Percentiles rank a stretch among this genome's conserved stretches.
Evolutionary conservation across 2,888 invertebrate genomes (phyloP).

Genomic region (Nomada hirtipes): DNA sequence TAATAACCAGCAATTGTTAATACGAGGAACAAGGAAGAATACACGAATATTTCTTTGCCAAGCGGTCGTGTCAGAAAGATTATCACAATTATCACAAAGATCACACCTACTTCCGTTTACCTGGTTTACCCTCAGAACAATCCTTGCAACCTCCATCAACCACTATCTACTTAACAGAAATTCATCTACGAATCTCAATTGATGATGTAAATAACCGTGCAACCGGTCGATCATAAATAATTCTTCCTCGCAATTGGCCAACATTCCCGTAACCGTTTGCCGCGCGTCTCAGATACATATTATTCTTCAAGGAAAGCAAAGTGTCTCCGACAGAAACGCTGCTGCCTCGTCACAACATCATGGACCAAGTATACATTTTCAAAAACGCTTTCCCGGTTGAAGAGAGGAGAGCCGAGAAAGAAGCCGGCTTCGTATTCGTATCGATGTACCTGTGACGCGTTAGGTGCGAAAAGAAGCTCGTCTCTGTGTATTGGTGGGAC

Average conservation of each 20-base stretch:
- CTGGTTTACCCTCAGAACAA: no score
- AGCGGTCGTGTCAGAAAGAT: background rate
- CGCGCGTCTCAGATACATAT: conserved; percentile 29
- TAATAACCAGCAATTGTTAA: no score
- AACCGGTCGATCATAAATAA: background rate
- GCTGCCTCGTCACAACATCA: conserved; percentile 59
- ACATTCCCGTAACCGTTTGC: background rate
- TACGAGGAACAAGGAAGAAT: background rate
- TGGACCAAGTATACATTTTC: conserved; percentile 58
- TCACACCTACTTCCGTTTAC: no score
- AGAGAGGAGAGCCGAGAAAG: conserved; percentile 7
- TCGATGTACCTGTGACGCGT: conserved; percentile 60
- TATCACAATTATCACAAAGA: no score
- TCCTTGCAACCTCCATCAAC: no score
- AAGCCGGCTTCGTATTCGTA: conserved; percentile 37
- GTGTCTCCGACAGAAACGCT: conserved; percentile 70
- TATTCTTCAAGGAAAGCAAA: conserved; percentile 62
- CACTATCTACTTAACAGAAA: no score
- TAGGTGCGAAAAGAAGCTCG: conserved; percentile 72
- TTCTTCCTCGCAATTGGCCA: background rate
- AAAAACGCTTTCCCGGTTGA: conserved; percentile 33
- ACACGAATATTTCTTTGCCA: background rate
- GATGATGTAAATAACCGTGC: background rate
- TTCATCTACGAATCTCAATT: no score
- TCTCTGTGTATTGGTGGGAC: conserved; percentile 57